Base-by-base conservation (phyloP, 2,797 vertebrate genomes). In the Sebastes cheni region DNA sequence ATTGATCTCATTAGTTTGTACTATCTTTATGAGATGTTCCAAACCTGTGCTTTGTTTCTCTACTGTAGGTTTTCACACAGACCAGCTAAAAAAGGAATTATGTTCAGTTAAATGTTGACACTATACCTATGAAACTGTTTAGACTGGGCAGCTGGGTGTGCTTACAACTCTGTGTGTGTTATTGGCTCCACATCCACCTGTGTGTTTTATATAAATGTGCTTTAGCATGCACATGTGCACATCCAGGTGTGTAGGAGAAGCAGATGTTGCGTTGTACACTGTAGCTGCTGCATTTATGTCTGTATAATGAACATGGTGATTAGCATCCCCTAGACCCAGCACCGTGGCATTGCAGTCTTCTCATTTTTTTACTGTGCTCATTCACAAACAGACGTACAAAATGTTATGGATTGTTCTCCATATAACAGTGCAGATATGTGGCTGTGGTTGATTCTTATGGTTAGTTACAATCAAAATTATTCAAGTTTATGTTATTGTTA, bases 251-350 rank as follows among this genome's bases (percentile, higher is more conserved):
- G 58, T 9, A n/a, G 67, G 50, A 64, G 64, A 83, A 72, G 69
- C 79, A 76, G 83, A 82, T 83, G 80, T 60, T 61, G 60, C 77
- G 58, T 59, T 70, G 60, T 25, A 42, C 68, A n/a, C 59, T 55
- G 72, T 42, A 23, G 70, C 74, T 77, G 80, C 83, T 81, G 70
- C 71, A 77, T 83, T 86, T 80, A 50, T 29, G 78, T 86, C 82
- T 79, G 83, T 78, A 65, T 84, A 80, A 91, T 91, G 84, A 93
- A 88, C 81, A 83, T 89, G 92, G 85, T 84, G 88, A 90, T 92
- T 90, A 95, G 95, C 93, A 94, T 92, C 95, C 95, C 94, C 95
- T 95, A 92, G 93, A 95, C 61, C 87, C 85, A 64, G 67, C 72
- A 84, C 22, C 4, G 56, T 65, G 86, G 72, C 89, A 95, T 88